Base-by-base conservation (phyloP, 2,797 vertebrate species). In the Microhierax caerulescens region DNA sequence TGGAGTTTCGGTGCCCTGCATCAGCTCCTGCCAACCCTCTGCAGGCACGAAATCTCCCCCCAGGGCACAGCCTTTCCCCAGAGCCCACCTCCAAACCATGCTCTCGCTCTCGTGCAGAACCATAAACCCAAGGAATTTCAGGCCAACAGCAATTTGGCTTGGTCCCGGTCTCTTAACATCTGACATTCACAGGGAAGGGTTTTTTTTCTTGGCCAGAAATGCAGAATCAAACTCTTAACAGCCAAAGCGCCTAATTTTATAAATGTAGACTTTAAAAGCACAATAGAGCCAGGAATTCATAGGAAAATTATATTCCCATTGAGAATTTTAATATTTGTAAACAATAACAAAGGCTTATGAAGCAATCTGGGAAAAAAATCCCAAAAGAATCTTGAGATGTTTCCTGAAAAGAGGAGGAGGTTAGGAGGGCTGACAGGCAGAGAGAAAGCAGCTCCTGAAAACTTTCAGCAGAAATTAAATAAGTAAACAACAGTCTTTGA, bases 391-490 rank as follows among this genome's bases (percentile, higher is more conserved):
- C 27, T 68, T 37, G 45, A 76, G 39, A 73, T 86, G 45, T 14
- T 74, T 92, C 34, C 72, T 93, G 81, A 53, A 79, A 57, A 80
- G 36, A 56, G 13, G 4, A 73, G 32, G 34, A 87, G 24, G 32
- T 69, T 92, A 79, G 25, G 25, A 82, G 51, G 82, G 48, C 37
- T 82, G 85, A 94, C 64, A 79, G 65, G 34, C 67, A 79, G 91
- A 93, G n/a, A 87, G 10, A 93, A 92, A 94, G 67, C 92, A 94
- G 80, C 32, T 89, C 67, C 67, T 53, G 16, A 89, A 90, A 84
- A 56, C 57, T 90, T 95, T 89, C 90, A 95, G 59, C 59, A 86
- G 59, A 90, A 93, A 88, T 93, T 82, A 87, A 77, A 27, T 43
- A 76, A 90, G 70, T 50, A 95, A 95, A 91, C 34, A 76, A 59